Conservation (phyloP, 2,888 invertebrate genomes). For the Vanessa cardui region DNA sequence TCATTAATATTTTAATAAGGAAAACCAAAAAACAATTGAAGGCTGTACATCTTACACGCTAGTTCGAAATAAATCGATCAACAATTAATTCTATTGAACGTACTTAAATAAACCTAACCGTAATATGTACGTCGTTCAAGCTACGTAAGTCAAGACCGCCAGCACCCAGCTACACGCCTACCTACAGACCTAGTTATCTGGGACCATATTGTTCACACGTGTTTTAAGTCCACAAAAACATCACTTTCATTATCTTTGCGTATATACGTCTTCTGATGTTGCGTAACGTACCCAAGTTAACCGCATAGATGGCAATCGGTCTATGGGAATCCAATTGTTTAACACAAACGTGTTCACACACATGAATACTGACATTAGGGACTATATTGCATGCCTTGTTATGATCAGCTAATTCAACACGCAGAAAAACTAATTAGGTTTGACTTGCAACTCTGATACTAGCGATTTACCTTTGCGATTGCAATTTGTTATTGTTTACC, state of each 20-base stretch:
- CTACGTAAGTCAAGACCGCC: conserved; percentile 20
- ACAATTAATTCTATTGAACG: too few species aligned
- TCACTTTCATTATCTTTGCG: conserved; percentile 69
- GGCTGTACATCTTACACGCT: too few species aligned
- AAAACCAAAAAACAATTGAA: too few species aligned
- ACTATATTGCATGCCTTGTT: conserved; percentile 55
- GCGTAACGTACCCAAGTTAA: conserved; percentile 74
- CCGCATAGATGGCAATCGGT: conserved; percentile 69
- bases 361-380: conserved; percentile 65
- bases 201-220: conserved; percentile 73
- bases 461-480: conserved; percentile 7
- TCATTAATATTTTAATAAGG: too few species aligned
- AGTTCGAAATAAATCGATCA: too few species aligned
- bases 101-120: not conserved
- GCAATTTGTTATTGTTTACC: conserved; percentile 10
- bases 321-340: conserved; percentile 73
- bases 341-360: conserved; percentile 65
- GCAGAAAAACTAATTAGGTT: conserved; percentile 43
- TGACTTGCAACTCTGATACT: conserved; percentile 30
- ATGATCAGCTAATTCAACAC: conserved; percentile 63
- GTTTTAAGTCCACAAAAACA: conserved; percentile 63
- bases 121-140: not conserved
- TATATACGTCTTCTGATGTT: conserved; percentile 69
- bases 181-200: conserved; percentile 61
- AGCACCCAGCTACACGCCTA: conserved; percentile 38